A percentile compares a stretch with the other conserved stretches of the same genome.
Evolutionary conservation across 1,140 invertebrate genomes (phyloP).

Genomic region (Asobara japonica): DNA sequence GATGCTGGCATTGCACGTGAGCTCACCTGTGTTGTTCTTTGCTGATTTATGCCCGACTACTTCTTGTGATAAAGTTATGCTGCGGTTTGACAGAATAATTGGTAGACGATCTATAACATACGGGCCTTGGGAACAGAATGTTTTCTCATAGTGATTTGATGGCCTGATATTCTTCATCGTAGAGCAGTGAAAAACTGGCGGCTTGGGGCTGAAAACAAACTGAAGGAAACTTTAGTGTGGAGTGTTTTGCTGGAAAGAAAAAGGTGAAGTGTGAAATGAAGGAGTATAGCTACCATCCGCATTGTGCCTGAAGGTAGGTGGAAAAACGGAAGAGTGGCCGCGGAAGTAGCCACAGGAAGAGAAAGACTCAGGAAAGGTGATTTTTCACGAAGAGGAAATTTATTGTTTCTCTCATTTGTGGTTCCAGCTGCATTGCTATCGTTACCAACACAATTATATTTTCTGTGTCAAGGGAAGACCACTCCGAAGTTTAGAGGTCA

Average conservation of each 20-base stretch:
- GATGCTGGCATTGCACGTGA: not conserved
- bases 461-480: not conserved
- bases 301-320: not conserved
- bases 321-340: not conserved
- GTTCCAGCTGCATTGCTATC: constrained; percentile 20
- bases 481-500: not conserved
- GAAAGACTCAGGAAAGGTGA: constrained; percentile 6
- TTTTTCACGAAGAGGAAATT: constrained; percentile 28
- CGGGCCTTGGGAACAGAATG: not conserved
- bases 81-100: not conserved
- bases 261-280: not conserved
- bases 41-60: not conserved
- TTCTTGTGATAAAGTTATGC: not conserved
- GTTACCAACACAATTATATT: constrained; percentile 13
- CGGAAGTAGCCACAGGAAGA: not conserved
- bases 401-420: constrained; percentile 25
- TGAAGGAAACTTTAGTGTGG: not conserved
- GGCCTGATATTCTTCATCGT: not conserved
- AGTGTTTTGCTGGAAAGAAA: not conserved
- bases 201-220: not conserved
- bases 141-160: not conserved
- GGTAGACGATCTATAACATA: not conserved
- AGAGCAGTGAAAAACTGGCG: not conserved
- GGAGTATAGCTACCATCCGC: not conserved
- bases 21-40: not conserved